Base-by-base conservation (phyloP, 2,113 vertebrate genomes). In the Pampusana beccarii region DNA sequence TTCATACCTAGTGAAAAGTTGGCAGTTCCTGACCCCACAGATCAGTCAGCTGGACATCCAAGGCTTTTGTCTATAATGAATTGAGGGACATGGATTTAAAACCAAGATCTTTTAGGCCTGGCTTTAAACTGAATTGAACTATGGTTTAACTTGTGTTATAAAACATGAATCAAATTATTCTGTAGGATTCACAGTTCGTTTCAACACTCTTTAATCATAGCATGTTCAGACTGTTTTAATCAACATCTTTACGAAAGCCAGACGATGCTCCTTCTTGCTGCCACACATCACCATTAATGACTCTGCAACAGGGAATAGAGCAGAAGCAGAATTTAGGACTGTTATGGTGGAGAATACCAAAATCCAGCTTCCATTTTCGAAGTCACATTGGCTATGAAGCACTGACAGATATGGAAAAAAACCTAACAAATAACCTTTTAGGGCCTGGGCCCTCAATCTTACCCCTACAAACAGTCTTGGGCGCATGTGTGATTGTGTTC, bases 391-490 rank as follows among this genome's bases (percentile, higher is more conserved):
- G 31, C 23, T 29, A 28, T 2, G 1, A 77, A 84, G 38, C n/a
- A 42, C 34, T 50, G 16, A 33, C 24, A 67, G 28, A 57, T 13
- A 33, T 0, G 18, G 44, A 65, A 62, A 84, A 62, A 25, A 25
- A 6, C 4, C 20, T 33, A 54, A 64, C 2, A 2, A 69, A 51
- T 3, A 6, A 64, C 6, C 6, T 58, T 93, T 44, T 25, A 40
- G 5, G 8, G 26, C 16, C 29, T 34, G 21, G 5, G 6, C 18
- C 25, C n/a, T 71, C 67, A 28, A 4, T 36, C 23, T 85, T 48
- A 28, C 2, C 34, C 36, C 60, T 11, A 51, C 6, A 34, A 42
- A 60, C 0, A 0, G 4, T 40, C 25, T 29, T 6, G 4, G 8
- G 8, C 17, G 11, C n/a, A 40, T 0, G 2, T 14, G 24, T 18